These are phyloP conservation scores for Paramuricea clavata DNA, from an alignment of 92 coral and sea anemone genomes.

Conservation along the genomic window DNA sequence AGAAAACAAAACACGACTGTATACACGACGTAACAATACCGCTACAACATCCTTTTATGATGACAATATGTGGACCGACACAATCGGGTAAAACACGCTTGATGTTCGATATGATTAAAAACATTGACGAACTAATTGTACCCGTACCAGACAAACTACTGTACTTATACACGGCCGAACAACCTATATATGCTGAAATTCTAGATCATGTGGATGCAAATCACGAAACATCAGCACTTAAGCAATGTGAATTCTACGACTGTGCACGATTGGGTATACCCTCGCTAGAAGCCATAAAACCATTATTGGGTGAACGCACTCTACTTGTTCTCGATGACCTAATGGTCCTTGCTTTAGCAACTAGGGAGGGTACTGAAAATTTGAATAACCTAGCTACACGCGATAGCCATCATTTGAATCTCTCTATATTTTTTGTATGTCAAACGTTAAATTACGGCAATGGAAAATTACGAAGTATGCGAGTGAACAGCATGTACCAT, in stretches of 20 bases:
- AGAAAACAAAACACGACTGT: not conserved
- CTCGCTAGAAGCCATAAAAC: not conserved
- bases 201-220: not conserved
- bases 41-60: not conserved
- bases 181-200: not conserved
- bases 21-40: no score
- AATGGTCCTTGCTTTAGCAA: not conserved
- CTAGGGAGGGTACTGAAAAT: not conserved
- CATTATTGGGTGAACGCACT: not conserved
- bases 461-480: no score
- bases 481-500: no score
- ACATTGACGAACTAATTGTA: not conserved
- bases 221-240: not conserved
- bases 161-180: no score
- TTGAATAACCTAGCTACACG: no score
- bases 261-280: not conserved
- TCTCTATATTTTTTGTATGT: no score
- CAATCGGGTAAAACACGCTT: not conserved
- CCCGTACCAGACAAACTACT: not conserved
- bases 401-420: no score
- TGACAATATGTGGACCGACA: not conserved
- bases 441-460: no score
- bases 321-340: not conserved
- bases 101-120: no score
- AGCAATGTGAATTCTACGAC: not conserved